These are phyloP conservation scores for Leptodactylus fallax DNA, from an alignment of 2,797 vertebrate species.

Conservation along the genomic window DNA sequence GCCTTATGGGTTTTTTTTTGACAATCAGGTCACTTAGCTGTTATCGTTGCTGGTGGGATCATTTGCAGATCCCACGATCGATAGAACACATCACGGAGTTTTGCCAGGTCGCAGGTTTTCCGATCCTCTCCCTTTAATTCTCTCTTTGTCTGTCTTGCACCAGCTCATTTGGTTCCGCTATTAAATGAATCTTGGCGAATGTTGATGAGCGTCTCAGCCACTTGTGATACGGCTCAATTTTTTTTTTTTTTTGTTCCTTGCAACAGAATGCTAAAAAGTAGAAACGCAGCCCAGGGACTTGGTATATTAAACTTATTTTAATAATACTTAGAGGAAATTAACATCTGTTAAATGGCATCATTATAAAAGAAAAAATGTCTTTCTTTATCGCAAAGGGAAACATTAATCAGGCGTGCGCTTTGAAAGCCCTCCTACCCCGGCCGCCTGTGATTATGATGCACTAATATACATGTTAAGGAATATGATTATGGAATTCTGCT, in stretches of 20 bases:
- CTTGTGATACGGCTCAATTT: background rate
- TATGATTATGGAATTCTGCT: conserved; percentile 43
- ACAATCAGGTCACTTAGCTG: no score
- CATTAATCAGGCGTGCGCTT: conserved; percentile 55
- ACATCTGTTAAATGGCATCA: conserved; percentile 63
- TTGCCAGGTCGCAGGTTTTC: background rate
- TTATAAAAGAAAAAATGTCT: conserved; percentile 57
- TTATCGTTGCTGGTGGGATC: no score
- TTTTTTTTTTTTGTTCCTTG: conserved; percentile 15
- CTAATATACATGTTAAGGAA: conserved; percentile 46
- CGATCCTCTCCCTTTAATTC: background rate
- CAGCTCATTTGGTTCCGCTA: background rate
- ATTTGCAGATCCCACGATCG: no score
- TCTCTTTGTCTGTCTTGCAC: background rate
- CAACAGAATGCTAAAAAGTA: conserved; percentile 55
- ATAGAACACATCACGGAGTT: no score
- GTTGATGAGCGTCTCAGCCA: conserved; percentile 16
- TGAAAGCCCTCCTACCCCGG: conserved; percentile 35
- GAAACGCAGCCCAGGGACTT: conserved; percentile 59
- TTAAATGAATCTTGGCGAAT: conserved; percentile 35
- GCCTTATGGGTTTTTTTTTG: no score
- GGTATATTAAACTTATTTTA: conserved; percentile 65
- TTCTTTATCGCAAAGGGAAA: conserved; percentile 58
- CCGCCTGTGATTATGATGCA: conserved; percentile 48
- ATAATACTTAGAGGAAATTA: conserved; percentile 65